A percentile compares a stretch with the other conserved stretches of the same genome.
phyloP scores from a whole-genome alignment of 2,797 vertebrate genomes.

The Saxicola maurus region DNA sequence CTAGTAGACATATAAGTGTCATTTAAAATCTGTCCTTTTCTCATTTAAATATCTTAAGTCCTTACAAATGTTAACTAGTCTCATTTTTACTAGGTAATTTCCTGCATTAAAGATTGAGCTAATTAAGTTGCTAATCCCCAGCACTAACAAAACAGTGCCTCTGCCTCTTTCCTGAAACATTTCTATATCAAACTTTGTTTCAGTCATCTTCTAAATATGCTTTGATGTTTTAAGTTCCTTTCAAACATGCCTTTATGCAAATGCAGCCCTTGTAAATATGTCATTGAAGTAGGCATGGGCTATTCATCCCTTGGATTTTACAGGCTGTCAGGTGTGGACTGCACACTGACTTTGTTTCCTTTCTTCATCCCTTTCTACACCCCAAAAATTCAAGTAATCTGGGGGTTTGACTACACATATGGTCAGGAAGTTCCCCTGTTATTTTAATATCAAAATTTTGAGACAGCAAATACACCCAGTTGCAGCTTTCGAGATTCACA shows the following conservation, averaged over 20 bases:
- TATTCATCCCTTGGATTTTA: background rate
- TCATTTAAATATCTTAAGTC: background rate
- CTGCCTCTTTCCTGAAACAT: background rate
- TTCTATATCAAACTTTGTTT: background rate
- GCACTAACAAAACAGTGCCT: background rate
- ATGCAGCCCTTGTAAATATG: background rate
- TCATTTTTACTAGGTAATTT: background rate
- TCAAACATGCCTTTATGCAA: background rate
- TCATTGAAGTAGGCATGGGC: background rate
- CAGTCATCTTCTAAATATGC: background rate
- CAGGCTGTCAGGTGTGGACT: background rate
- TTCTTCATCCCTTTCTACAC: background rate
- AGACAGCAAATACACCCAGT: background rate
- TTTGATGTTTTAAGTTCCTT: background rate
- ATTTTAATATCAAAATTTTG: background rate
- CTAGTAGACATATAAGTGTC: background rate
- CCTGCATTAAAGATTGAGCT: background rate
- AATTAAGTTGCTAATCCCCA: background rate
- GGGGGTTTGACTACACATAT: background rate
- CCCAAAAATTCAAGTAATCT: background rate
- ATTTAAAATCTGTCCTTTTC: background rate
- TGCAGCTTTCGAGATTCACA: background rate
- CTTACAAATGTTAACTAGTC: background rate
- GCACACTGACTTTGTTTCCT: background rate
- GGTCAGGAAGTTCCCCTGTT: background rate